Evolutionary conservation across 2,888 invertebrate genomes (phyloP).

Genomic region (Mesorhabditis belari): DNA sequence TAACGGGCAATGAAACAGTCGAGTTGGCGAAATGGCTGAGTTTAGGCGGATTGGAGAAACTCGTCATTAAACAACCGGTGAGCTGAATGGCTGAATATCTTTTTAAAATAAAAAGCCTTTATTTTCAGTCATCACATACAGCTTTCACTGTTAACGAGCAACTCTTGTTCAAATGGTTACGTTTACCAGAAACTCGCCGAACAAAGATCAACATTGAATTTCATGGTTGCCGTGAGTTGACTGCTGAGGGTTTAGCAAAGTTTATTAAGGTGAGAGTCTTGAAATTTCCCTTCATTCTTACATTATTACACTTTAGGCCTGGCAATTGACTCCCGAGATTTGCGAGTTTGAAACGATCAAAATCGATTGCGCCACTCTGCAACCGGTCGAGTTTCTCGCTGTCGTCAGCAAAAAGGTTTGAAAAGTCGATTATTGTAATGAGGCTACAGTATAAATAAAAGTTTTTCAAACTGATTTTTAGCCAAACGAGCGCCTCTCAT

Average conservation of each 20-base stretch:
- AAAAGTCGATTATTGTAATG: not conserved
- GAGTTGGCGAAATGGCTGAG: not conserved
- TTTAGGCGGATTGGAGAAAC: not conserved
- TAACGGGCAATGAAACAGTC: not conserved
- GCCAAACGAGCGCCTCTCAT: not conserved
- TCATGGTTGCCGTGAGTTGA: not conserved
- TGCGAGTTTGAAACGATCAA: not conserved
- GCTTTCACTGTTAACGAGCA: not conserved
- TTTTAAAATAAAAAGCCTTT: not conserved
- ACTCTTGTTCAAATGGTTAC: not conserved
- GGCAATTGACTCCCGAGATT: not conserved
- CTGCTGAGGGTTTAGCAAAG: not conserved
- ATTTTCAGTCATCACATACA: not conserved
- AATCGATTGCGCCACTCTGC: not conserved
- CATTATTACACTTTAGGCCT: not conserved
- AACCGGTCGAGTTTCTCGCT: not conserved
- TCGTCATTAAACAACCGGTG: not conserved
- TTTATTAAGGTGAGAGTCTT: not conserved
- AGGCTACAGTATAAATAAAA: not conserved
- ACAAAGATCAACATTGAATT: not conserved
- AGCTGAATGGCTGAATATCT: not conserved
- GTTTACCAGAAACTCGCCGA: not conserved
- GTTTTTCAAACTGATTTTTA: not conserved
- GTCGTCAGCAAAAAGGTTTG: not conserved
- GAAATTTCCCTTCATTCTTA: not conserved